Evolutionary conservation across 2,888 invertebrate species (phyloP), one percentile per base, ranked within the genome.

Genomic region (Mythimna impura): DNA sequence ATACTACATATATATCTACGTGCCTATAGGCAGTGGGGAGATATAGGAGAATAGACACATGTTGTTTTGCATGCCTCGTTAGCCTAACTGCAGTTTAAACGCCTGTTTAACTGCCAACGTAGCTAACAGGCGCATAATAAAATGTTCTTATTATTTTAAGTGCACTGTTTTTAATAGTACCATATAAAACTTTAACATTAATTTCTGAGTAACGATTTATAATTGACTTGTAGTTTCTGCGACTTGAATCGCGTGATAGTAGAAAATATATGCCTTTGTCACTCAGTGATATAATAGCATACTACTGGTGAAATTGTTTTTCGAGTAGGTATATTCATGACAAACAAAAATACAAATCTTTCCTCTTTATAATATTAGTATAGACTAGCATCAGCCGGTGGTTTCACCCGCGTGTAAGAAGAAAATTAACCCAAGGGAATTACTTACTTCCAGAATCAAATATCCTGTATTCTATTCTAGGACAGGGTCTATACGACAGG

Each of bases 31-130:
- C 54, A 22, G 50, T 7, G 14, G 17, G 17, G 2, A 47, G 17
- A 47, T 47, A 47, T 20, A 47, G 17, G n/a, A 71, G 40, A 36
- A 8, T 54, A 47, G 75, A 54, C 54, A 65, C 43, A 50, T 40
- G 66, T 62, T 36, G 25, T 52, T 62, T 66, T 54, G 57, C 54
- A 60, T 25, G 63, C 40, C 54, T 78, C 78, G 63, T 77, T 78
- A 71, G 63, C 63, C 17, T 71, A 58, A 77, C 66, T 55, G 66
- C 52, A 50, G 66, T 78, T 71, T 77, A 78, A 78, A 64, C 30
- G 63, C 50, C 14, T 55, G 34, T 64, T 77, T 57, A 57, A 70
- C 34, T 60, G 22, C 30, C 30, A 62, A 52, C 20, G 58, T 64
- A 20, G 34, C 30, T 50, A 50, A 55, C 63, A 65, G 20, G 30